These are phyloP conservation scores for Torymus auratus DNA, from an alignment of 2,888 invertebrate species.

Conservation along the genomic window DNA sequence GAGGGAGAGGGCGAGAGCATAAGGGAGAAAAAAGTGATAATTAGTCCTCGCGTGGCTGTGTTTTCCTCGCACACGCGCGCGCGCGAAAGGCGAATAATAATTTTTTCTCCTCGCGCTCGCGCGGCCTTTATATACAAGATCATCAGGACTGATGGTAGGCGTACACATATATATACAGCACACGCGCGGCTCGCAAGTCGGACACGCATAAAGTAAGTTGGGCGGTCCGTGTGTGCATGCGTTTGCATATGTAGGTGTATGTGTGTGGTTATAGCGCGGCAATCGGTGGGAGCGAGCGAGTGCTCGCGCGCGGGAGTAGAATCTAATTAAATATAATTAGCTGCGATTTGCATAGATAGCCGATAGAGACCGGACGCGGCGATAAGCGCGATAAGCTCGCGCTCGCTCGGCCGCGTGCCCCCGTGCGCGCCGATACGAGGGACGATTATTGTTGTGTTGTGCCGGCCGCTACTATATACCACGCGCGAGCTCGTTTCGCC, in stretches of 20 bases:
- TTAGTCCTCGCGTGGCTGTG: constrained; percentile 36
- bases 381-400: constrained; percentile 69
- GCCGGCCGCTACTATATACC: constrained; percentile 60
- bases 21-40: constrained; percentile 32
- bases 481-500: no score
- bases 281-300: neutral
- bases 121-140: constrained; percentile 24
- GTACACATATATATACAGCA: neutral
- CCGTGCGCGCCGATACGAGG: constrained; percentile 72
- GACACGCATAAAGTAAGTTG: constrained; percentile 19
- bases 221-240: neutral
- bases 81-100: constrained; percentile 24
- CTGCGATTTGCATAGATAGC: constrained; percentile 76
- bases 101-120: neutral
- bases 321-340: constrained; percentile 78
- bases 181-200: constrained; percentile 7
- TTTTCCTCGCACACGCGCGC: neutral
- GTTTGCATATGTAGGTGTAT: neutral
- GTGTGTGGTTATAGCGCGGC: constrained; percentile 11
- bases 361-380: constrained; percentile 74
- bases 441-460: constrained; percentile 73
- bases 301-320: constrained; percentile 67
- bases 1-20: constrained; percentile 17
- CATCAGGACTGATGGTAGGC: constrained; percentile 40
- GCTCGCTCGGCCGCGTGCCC: neutral